Evolutionary conservation across 2,888 invertebrate genomes (phyloP).

Genomic region (Campoplex capitator): DNA sequence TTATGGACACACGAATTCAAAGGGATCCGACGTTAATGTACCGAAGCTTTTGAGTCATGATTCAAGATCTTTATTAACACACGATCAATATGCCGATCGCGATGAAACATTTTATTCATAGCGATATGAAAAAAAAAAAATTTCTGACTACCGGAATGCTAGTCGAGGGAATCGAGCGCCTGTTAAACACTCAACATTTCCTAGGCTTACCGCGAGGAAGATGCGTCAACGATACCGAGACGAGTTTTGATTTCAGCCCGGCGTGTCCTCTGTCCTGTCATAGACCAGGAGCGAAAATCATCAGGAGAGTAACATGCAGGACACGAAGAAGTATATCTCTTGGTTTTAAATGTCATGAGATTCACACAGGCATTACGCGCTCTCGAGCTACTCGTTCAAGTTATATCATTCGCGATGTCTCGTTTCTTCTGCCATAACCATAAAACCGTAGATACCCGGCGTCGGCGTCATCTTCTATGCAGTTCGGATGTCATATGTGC

Average conservation of each 20-base stretch:
- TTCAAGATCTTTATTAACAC: not conserved
- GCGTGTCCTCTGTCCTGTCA: constrained; percentile 16
- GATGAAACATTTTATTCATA: not conserved
- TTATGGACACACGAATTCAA: not conserved
- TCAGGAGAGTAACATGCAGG: constrained; percentile 43
- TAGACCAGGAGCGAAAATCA: constrained; percentile 48
- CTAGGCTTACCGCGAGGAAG: constrained; percentile 12
- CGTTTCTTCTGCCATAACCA: constrained; percentile 53
- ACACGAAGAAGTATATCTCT: constrained; percentile 68
- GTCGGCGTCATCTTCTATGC: constrained; percentile 27
- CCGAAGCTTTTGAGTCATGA: not conserved
- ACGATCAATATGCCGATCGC: not conserved
- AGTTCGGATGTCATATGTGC: constrained; percentile 13
- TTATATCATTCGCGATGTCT: constrained; percentile 71
- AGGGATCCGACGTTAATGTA: not conserved
- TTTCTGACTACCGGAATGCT: not conserved
- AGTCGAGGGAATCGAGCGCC: not conserved
- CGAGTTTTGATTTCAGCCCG: constrained; percentile 46
- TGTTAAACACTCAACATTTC: not conserved
- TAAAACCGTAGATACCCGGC: constrained; percentile 33
- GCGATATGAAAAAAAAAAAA: not conserved
- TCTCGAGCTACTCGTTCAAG: constrained; percentile 52
- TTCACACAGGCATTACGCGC: constrained; percentile 81
- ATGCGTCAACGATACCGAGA: constrained; percentile 29
- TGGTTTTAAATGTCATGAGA: constrained; percentile 80